Conservation (phyloP, 2,888 invertebrate genomes). For the Itoplectis maculator region DNA sequence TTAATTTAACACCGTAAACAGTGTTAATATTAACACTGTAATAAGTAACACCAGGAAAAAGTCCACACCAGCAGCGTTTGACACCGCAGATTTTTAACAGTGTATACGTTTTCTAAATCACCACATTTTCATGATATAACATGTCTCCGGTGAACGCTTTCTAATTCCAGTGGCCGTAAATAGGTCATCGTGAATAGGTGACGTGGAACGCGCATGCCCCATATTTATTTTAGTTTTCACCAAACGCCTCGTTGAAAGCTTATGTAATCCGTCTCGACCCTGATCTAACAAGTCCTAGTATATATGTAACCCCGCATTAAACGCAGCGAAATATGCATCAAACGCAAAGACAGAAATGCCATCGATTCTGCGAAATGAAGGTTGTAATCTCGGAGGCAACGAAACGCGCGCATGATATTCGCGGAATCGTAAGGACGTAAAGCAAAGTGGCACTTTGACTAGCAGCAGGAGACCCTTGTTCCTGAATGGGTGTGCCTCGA, state of each 20-base stretch:
- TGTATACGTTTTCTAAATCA: too few species aligned
- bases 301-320: background rate
- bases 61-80: too few species aligned
- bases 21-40: too few species aligned
- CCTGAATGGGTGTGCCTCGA: conserved; percentile 20
- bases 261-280: background rate
- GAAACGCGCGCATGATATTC: conserved; percentile 24
- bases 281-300: background rate
- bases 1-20: too few species aligned
- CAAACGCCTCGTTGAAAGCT: background rate
- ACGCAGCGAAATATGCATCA: background rate
- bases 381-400: conserved; percentile 4
- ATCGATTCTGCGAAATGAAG: conserved; percentile 2
- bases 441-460: conserved; percentile 17
- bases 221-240: background rate
- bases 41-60: too few species aligned
- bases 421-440: background rate
- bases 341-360: background rate
- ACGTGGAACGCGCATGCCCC: too few species aligned
- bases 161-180: too few species aligned
- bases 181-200: background rate
- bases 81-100: too few species aligned
- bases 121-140: too few species aligned
- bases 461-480: background rate
- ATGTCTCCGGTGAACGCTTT: too few species aligned